Percentiles rank a stretch among this genome's conserved stretches.
Conservation (phyloP, 2,888 invertebrate genomes). For the Brenthis hecate region DNA sequence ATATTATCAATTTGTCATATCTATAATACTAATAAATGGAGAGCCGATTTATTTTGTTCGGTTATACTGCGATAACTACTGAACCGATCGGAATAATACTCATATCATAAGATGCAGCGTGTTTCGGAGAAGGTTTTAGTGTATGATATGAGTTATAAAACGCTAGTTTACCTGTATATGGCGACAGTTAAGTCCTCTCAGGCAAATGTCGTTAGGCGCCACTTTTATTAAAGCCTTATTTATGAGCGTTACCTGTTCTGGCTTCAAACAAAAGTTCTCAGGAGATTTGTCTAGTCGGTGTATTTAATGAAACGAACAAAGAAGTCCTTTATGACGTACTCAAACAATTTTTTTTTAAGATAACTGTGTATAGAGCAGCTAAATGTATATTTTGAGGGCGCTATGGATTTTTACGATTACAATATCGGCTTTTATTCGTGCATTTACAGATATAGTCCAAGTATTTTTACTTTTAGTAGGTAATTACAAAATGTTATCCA, state of each 20-base stretch:
- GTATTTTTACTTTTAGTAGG: not conserved
- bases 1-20: too few species aligned
- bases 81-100: too few species aligned
- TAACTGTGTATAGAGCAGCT: conserved; percentile 4
- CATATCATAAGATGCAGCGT: too few species aligned
- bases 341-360: conserved; percentile 19
- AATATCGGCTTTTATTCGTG: too few species aligned
- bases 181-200: conserved; percentile 1
- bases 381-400: not conserved
- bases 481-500: too few species aligned
- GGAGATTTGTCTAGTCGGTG: conserved; percentile 52
- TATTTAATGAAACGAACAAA: conserved; percentile 44
- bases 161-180: conserved; percentile 2
- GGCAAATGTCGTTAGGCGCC: conserved; percentile 34
- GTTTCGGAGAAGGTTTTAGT: too few species aligned
- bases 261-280: conserved; percentile 52
- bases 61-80: too few species aligned
- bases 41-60: too few species aligned
- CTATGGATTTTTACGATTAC: not conserved
- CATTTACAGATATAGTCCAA: not conserved
- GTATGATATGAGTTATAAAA: too few species aligned
- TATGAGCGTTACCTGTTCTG: conserved; percentile 42
- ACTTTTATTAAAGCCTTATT: conserved; percentile 41
- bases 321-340: conserved; percentile 32
- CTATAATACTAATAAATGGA: too few species aligned